Conservation (phyloP, 2,888 invertebrate species). For the Eupithecia centaureata region DNA sequence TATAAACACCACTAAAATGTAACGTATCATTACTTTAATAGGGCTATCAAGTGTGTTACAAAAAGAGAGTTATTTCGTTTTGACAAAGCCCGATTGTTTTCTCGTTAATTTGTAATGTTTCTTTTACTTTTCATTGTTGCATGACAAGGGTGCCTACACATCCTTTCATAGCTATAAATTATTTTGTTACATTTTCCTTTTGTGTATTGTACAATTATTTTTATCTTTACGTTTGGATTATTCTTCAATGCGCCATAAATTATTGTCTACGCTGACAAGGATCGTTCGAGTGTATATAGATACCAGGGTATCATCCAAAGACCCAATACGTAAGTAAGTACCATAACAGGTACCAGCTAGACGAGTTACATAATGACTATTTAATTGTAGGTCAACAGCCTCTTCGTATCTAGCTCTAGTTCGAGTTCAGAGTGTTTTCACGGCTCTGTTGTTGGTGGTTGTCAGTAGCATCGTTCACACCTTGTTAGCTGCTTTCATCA, state of each 20-base stretch:
- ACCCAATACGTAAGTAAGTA: conserved; percentile 40
- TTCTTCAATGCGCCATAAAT: conserved; percentile 1
- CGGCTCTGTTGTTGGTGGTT: conserved; percentile 35
- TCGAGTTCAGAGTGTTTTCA: conserved; percentile 42
- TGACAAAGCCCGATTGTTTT: conserved; percentile 27
- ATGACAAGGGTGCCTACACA: not conserved
- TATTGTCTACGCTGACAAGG: not conserved
- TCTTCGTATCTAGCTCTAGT: conserved; percentile 42
- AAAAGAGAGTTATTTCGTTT: conserved; percentile 57
- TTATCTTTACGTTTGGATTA: not conserved
- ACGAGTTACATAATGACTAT: conserved; percentile 62
- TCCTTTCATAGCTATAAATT: conserved; percentile 3
- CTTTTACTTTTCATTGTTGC: conserved; percentile 6
- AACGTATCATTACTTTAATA: conserved; percentile 71
- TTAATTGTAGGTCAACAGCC: conserved; percentile 72
- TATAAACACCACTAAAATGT: too few species aligned
- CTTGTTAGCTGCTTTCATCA: conserved; percentile 21
- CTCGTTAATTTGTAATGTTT: conserved; percentile 14
- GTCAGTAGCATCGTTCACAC: conserved; percentile 29
- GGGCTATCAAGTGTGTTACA: conserved; percentile 52
- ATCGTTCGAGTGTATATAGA: not conserved
- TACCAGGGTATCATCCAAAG: conserved; percentile 51
- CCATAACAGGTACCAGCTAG: conserved; percentile 38
- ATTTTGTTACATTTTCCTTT: not conserved
- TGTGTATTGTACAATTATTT: not conserved